Base-by-base conservation (phyloP, 2,113 vertebrate species). In the Gymnogyps californianus region DNA sequence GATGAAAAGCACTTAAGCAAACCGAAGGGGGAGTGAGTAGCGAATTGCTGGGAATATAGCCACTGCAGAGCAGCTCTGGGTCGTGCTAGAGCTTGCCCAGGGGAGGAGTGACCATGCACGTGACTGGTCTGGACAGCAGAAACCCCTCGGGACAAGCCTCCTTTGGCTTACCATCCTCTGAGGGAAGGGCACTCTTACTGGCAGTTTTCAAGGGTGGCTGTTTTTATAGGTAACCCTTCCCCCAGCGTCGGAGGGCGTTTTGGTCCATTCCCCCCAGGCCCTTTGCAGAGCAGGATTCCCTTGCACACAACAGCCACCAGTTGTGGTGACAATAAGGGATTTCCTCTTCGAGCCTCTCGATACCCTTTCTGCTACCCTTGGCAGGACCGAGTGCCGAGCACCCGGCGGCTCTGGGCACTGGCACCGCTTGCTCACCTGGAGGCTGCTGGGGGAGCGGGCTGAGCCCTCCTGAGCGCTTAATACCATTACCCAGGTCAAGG, bases 301-400 rank as follows among this genome's bases (percentile, higher is more conserved):
- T 51, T 58, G 20, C 58, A 18, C 28, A 10, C 57, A 46, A 1
- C 15, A 80, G 20, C 32, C 40, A 42, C 34, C 9, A 2, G 8
- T 22, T 74, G 59, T 74, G 38, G 42, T 36, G 42, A 9, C 72
- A 85, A 21, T 47, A 31, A 25, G 34, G 19, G 54, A 16, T 59
- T n/a, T 66, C 58, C 15, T 64, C 28, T 51, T 49, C 0, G 0
- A 72, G 59, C 54, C 38, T 55, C 31, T 58, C 1, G 0, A 6
- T 61, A 11, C 19, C 44, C 12, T 80, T 76, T 20, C 44, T 54
- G 12, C 28, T 2, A 0, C 38, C 44, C 32, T 32, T 66, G 51
- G 69, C 64, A 81, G 25, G 26, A 32, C 59, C 31, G 8, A 46
- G 32, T 46, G 65, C 40, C 3, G 2, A 49, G 62, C 0, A 0